Conservation (phyloP, 2,797 vertebrate genomes). For the Sciurus vulgaris region DNA sequence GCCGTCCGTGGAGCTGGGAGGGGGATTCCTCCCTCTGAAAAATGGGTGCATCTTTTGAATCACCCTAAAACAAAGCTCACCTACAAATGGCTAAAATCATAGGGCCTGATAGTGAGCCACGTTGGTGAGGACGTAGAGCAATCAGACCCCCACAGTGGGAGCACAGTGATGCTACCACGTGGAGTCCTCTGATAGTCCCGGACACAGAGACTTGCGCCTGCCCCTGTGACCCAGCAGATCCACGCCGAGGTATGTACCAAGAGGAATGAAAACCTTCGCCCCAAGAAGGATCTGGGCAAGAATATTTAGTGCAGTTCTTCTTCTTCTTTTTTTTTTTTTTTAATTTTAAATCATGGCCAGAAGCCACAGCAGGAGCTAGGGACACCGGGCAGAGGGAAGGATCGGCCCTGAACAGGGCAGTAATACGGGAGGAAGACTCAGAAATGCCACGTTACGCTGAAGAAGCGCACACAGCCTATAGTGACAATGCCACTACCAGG, state of each 20-base stretch:
- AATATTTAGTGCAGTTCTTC: neutral
- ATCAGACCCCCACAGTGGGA: neutral
- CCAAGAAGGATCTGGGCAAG: neutral
- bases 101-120: neutral
- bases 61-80: neutral
- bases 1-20: neutral
- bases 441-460: neutral
- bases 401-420: neutral
- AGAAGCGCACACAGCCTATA: neutral
- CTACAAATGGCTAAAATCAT: neutral
- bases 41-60: neutral
- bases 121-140: neutral
- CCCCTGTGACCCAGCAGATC: neutral
- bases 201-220: neutral
- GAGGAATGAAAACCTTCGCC: neutral
- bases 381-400: neutral
- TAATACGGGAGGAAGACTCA: neutral
- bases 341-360: neutral
- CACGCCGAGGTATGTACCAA: neutral
- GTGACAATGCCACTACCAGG: neutral
- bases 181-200: neutral
- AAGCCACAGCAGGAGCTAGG: neutral
- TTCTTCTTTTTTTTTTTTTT: neutral
- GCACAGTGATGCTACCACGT: neutral
- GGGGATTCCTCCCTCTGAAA: neutral